A percentile compares a stretch with the other conserved stretches of the same genome.
These are phyloP conservation scores for Cynopterus sphinx DNA, from an alignment of 2,797 vertebrate species.

Conservation along the genomic window DNA sequence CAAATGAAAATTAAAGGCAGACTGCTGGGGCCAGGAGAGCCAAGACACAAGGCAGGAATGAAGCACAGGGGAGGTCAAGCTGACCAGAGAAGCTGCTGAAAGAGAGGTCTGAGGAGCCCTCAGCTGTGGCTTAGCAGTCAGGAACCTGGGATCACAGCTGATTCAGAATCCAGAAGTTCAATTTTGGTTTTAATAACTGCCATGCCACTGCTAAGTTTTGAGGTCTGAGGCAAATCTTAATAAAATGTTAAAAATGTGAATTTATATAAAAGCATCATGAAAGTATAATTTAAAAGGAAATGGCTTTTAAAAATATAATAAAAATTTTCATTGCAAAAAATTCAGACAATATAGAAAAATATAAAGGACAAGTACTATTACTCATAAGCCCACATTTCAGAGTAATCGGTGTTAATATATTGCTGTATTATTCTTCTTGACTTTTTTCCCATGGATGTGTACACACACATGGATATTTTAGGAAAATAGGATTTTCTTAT, in stretches of 20 bases:
- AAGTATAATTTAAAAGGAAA: slow-evolving; percentile 7
- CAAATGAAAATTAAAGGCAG: slow-evolving; percentile 30
- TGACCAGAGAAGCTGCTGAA: not conserved
- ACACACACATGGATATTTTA: slow-evolving; percentile 15
- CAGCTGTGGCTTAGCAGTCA: not conserved
- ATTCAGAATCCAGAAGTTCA: not conserved
- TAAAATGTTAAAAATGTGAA: not conserved
- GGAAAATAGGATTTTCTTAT: slow-evolving; percentile 51
- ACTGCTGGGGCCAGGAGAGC: not conserved
- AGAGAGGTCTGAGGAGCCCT: not conserved
- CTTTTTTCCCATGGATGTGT: not conserved
- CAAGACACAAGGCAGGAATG: not conserved
- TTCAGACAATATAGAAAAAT: slow-evolving; percentile 45
- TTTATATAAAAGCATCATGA: not conserved
- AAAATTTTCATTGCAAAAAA: not conserved
- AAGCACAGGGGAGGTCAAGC: not conserved
- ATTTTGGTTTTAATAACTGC: not conserved
- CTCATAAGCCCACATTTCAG: not conserved
- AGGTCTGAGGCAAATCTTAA: not conserved
- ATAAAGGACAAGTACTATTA: not conserved
- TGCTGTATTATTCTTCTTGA: not conserved
- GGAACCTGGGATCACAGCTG: not conserved
- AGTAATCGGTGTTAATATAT: not conserved
- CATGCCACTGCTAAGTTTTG: not conserved
- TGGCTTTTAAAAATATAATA: slow-evolving; percentile 28